Evolutionary conservation across 2,797 vertebrate species (phyloP).

Genomic region (Scolopax bukidnonensis): DNA sequence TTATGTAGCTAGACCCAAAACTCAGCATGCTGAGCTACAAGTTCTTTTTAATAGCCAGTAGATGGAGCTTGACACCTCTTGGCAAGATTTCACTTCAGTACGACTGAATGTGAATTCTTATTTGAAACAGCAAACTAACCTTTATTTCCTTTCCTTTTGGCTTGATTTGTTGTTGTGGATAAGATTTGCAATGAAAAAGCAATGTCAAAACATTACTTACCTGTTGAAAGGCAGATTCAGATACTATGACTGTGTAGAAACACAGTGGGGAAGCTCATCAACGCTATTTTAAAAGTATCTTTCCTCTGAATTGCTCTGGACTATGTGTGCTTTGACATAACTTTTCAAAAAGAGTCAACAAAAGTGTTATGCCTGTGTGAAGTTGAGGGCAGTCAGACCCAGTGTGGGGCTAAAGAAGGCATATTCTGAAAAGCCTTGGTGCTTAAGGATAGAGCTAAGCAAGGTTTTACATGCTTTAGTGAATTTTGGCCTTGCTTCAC

Average conservation of each 20-base stretch:
- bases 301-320: neutral
- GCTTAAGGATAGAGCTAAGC: neutral
- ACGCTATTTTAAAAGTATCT: neutral
- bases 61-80: constrained; percentile 49
- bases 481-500: neutral
- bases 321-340: neutral
- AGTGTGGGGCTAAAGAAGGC: neutral
- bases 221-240: neutral
- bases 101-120: neutral
- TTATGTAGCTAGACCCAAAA: neutral
- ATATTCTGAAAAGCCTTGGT: neutral
- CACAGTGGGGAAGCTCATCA: neutral
- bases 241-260: neutral
- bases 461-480: neutral
- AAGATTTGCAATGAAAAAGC: neutral
- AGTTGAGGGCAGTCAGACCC: neutral
- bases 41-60: constrained; percentile 18
- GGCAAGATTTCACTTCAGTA: neutral
- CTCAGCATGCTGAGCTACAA: neutral
- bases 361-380: neutral
- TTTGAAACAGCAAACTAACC: neutral
- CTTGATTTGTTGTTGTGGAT: neutral
- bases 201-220: neutral
- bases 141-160: neutral
- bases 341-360: neutral